These are phyloP conservation scores for Odontomachus brunneus DNA, from an alignment of 1,140 invertebrate genomes.

Conservation along the genomic window DNA sequence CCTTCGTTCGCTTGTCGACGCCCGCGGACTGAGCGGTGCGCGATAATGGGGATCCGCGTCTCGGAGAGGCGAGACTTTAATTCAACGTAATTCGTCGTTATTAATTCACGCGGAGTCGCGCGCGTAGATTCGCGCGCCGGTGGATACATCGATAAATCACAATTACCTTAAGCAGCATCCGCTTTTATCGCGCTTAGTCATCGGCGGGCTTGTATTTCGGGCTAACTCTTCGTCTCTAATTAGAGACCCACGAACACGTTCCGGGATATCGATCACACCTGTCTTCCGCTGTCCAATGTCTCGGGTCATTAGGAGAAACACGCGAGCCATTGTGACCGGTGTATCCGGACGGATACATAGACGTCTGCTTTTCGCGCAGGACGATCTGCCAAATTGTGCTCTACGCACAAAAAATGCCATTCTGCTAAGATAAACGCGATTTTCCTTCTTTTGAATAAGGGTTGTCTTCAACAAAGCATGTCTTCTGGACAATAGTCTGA, in stretches of 20 bases:
- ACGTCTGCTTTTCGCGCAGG: slow-evolving; percentile 24
- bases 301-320: slow-evolving; percentile 72
- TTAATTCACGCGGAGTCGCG: slow-evolving; percentile 39
- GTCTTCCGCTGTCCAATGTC: slow-evolving; percentile 68
- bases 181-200: slow-evolving; percentile 37
- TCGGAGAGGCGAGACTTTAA: slow-evolving; percentile 23
- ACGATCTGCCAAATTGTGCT: slow-evolving; percentile 53
- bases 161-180: slow-evolving; percentile 38
- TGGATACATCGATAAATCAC: slow-evolving; percentile 49
- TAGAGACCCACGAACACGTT: slow-evolving; percentile 50
- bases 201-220: slow-evolving; percentile 41
- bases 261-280: slow-evolving; percentile 64
- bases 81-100: slow-evolving; percentile 58
- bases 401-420: slow-evolving; percentile 19
- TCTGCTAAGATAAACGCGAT: too few species aligned
- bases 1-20: slow-evolving; percentile 39
- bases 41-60: slow-evolving; percentile 47
- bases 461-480: too few species aligned
- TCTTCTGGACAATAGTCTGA: too few species aligned
- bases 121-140: not conserved
- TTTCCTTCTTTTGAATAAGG: too few species aligned
- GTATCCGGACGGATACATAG: slow-evolving; percentile 55
- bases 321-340: slow-evolving; percentile 60
- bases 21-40: not conserved
- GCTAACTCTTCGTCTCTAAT: slow-evolving; percentile 57